Conservation (phyloP, 2,888 invertebrate species). For the Tetragonula carbonaria region DNA sequence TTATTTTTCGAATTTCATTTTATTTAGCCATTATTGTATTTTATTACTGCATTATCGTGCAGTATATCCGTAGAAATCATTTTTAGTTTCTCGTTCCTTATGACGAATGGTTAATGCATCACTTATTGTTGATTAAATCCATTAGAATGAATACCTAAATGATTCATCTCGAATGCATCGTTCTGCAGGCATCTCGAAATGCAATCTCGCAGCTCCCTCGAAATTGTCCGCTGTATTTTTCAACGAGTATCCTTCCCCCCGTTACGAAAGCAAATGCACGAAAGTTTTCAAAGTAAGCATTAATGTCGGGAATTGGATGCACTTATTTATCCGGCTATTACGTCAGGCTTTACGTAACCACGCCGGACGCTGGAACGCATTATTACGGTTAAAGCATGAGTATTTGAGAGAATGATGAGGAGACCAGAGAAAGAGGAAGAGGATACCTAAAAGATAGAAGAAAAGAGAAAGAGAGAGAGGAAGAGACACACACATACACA, state of each 20-base stretch:
- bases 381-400: conserved; percentile 56
- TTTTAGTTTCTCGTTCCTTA: neutral
- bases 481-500: too few species aligned
- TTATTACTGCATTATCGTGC: neutral
- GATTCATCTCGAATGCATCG: neutral
- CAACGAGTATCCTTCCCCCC: neutral
- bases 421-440: neutral
- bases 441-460: neutral
- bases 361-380: conserved; percentile 51
- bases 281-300: conserved; percentile 37
- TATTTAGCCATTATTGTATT: neutral
- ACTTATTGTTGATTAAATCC: too few species aligned
- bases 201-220: conserved; percentile 25
- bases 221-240: conserved; percentile 28
- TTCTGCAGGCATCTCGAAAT: neutral
- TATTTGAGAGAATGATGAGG: conserved; percentile 25
- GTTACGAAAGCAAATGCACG: conserved; percentile 43
- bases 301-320: conserved; percentile 35
- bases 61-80: neutral
- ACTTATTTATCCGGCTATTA: conserved; percentile 57
- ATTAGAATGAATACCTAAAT: neutral
- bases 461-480: neutral
- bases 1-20: neutral
- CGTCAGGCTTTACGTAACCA: conserved; percentile 64
- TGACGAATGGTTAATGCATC: neutral